Percentiles rank a stretch among this genome's conserved stretches.
These are phyloP conservation scores for Champsocephalus gunnari DNA, from an alignment of 2,797 vertebrate species.

Conservation along the genomic window DNA sequence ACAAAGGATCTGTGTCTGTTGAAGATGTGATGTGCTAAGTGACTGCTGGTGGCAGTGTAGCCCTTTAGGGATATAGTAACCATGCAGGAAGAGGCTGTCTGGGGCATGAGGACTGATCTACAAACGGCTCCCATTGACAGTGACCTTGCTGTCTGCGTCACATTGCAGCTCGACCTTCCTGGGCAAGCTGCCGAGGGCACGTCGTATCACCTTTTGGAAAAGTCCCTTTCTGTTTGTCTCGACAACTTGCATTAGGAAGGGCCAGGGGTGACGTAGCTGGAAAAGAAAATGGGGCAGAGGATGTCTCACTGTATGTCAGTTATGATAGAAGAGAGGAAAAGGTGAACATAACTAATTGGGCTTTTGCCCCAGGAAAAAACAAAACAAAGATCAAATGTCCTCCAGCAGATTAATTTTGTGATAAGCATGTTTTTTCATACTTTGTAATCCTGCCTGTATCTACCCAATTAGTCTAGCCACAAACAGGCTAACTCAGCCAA, in stretches of 20 bases:
- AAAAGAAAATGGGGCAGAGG: slow-evolving; percentile 43
- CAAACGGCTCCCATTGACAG: slow-evolving; percentile 55
- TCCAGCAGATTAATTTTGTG: slow-evolving; percentile 6
- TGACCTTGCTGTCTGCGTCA: slow-evolving; percentile 72
- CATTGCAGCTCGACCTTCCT: slow-evolving; percentile 65
- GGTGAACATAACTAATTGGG: slow-evolving; percentile 9
- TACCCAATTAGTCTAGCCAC: not conserved
- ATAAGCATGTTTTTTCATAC: not conserved
- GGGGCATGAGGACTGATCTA: slow-evolving; percentile 52
- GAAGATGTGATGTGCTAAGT: slow-evolving; percentile 46
- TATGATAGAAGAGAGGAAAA: slow-evolving; percentile 20
- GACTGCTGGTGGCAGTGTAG: slow-evolving; percentile 61
- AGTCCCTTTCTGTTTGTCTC: slow-evolving; percentile 47
- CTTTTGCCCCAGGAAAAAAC: slow-evolving; percentile 4
- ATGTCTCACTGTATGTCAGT: slow-evolving; percentile 46
- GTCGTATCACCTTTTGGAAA: slow-evolving; percentile 57
- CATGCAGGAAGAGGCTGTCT: slow-evolving; percentile 44
- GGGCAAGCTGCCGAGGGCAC: slow-evolving; percentile 57
- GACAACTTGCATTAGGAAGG: slow-evolving; percentile 70
- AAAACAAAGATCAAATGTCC: slow-evolving; percentile 8
- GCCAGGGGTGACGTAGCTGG: slow-evolving; percentile 59
- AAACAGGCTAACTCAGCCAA: slow-evolving; percentile 36
- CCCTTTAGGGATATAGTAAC: slow-evolving; percentile 48
- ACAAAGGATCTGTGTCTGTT: slow-evolving; percentile 25
- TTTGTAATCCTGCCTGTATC: not conserved